Evolutionary conservation across 2,888 invertebrate species (phyloP).

Genomic region (Chaitophorus viminalis): DNA sequence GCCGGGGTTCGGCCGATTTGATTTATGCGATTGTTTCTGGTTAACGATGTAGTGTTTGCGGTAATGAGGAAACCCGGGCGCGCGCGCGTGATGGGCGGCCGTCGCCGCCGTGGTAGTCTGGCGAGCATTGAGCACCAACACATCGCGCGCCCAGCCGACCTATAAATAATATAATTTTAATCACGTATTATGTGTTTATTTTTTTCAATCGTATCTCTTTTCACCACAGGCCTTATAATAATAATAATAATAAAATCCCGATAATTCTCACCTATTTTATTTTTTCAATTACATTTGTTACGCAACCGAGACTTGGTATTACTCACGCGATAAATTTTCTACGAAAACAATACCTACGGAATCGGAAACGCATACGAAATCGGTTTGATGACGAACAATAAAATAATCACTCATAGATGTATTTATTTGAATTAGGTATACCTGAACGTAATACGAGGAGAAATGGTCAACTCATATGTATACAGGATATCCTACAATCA

Average conservation of each 20-base stretch:
- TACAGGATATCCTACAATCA: no score
- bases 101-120: background rate
- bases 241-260: background rate
- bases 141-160: background rate
- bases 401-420: no score
- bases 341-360: no score
- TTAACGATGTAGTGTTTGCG: conserved; percentile 44
- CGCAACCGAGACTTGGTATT: background rate
- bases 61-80: conserved; percentile 28
- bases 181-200: conserved; percentile 2
- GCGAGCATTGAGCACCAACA: background rate
- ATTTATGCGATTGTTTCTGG: conserved; percentile 41
- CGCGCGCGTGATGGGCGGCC: conserved; percentile 22
- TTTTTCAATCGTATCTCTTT: conserved; percentile 8
- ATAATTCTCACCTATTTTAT: background rate
- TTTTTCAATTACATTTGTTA: background rate
- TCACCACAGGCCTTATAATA: background rate
- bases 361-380: no score
- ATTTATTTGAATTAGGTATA: no score
- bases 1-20: background rate
- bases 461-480: no score
- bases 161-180: conserved; percentile 29
- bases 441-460: no score
- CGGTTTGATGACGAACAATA: no score
- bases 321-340: no score